Base-by-base conservation (phyloP, 2,113 vertebrate genomes). In the Proterorhinus semilunaris region DNA sequence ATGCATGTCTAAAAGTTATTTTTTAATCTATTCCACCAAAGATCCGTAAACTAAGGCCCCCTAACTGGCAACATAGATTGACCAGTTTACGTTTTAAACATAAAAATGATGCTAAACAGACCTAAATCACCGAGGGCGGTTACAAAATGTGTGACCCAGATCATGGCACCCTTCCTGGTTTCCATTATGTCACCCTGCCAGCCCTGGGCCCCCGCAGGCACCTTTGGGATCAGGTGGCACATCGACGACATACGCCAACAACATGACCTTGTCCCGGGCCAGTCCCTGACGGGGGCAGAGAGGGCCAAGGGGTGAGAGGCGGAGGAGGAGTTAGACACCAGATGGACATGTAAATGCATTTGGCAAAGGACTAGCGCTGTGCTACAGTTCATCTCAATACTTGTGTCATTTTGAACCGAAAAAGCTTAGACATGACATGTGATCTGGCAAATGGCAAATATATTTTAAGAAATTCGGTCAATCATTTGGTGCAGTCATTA, bases 271-370 rank as follows among this genome's bases (percentile, higher is more conserved):
- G 90, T 88, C 80, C 84, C 88, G 85, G 86, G 78, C 71, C 55
- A 67, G 72, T 77, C 83, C 86, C 83, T 69, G 69, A 83, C 54
- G 55, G 66, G 80, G 86, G 83, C 81, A 82, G 73, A 64, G 61
- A 73, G 68, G 82, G 86, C 81, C 84, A 84, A 74, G n/a, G 63
- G 59, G 74, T 81, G 80, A 84, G 80, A 66, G 73, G 71, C 76
- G 72, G 72, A 65, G 72, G 27, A 69, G 67, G 75, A 81, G 73
- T 76, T 75, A 86, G 84, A 83, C 82, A 83, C 87, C 92, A 93
- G 90, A 93, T 92, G 92, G 92, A 86, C 78, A 82, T 87, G 86
- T 78, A 91, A 91, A 92, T 91, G 79, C 78, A 69, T 75, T 89
- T 89, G 90, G 90, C 88, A 84, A 76, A 71, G 53, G 4, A 27